Percentiles rank a stretch among this genome's conserved stretches.
Evolutionary conservation across 2,113 vertebrate genomes (phyloP).

Genomic region (Suricata suricatta): DNA sequence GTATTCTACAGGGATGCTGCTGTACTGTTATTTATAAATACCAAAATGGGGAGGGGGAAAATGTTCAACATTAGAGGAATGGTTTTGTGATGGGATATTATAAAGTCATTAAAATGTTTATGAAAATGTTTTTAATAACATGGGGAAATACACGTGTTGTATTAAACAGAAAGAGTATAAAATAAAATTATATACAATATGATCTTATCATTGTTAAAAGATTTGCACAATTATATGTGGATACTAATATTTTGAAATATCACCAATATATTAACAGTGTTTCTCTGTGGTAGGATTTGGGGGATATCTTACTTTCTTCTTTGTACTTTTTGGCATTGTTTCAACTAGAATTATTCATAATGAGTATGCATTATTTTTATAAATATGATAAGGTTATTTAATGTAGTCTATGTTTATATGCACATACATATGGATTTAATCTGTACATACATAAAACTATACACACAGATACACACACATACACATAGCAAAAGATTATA

Average conservation of each 20-base stretch:
- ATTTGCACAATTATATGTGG: not conserved
- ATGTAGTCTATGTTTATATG: conserved; percentile 36
- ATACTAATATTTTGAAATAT: conserved; percentile 36
- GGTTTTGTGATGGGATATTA: not conserved
- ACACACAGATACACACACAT: not conserved
- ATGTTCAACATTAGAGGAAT: not conserved
- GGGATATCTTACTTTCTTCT: conserved; percentile 40
- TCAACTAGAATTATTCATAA: conserved; percentile 32
- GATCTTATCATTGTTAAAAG: not conserved
- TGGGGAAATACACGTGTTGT: not conserved
- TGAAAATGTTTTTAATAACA: conserved; percentile 24
- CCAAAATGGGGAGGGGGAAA: not conserved
- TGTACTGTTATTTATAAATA: not conserved
- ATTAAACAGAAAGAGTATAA: conserved; percentile 24
- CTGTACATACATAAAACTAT: conserved; percentile 33
- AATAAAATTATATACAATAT: not conserved
- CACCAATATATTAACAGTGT: not conserved
- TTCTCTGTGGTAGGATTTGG: conserved; percentile 13
- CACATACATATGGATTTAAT: not conserved
- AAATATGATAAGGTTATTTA: conserved; percentile 37
- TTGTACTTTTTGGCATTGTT: conserved; percentile 23
- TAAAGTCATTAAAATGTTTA: conserved; percentile 4
- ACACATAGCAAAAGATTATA: not conserved
- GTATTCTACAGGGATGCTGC: not conserved
- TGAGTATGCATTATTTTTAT: not conserved